phyloP scores from a whole-genome alignment of 2,113 vertebrate species.

The Podiceps cristatus region DNA sequence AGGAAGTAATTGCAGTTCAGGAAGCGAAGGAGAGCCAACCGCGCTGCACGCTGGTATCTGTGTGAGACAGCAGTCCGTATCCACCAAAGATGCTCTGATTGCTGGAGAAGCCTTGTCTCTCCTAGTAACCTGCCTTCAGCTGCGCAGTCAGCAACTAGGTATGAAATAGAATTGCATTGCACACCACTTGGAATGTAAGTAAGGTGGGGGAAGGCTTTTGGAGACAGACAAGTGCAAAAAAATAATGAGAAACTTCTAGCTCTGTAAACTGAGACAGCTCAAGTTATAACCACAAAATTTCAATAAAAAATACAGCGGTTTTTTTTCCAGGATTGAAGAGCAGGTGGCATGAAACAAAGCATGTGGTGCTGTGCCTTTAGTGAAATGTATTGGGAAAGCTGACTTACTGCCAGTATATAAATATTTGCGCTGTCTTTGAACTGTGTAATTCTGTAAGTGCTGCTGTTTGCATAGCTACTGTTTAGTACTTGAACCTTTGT shows the following conservation, averaged over 20 bases:
- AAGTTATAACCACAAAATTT: background rate
- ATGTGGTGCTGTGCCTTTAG: background rate
- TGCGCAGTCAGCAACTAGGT: conserved; percentile 96
- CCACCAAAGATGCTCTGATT: conserved; percentile 95
- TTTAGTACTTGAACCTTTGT: background rate
- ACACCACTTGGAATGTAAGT: background rate
- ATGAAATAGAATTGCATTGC: background rate
- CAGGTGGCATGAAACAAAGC: background rate
- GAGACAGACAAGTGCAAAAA: background rate
- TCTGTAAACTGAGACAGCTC: background rate
- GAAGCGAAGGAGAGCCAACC: conserved; percentile 93
- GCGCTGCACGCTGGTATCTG: conserved; percentile 94
- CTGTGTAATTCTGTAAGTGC: background rate
- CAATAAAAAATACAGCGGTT: background rate
- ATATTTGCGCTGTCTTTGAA: conserved; percentile 34
- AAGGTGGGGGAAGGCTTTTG: background rate
- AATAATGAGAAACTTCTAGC: background rate
- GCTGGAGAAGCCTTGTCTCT: conserved; percentile 96
- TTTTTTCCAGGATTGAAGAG: background rate
- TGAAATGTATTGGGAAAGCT: background rate
- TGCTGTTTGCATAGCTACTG: background rate
- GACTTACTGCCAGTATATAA: background rate
- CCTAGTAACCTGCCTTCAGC: conserved; percentile 95
- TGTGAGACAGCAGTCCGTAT: conserved; percentile 92
- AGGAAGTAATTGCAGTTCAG: conserved; percentile 98